These are phyloP conservation scores for Tillus elongatus DNA, from an alignment of 2,888 invertebrate species.

Conservation along the genomic window DNA sequence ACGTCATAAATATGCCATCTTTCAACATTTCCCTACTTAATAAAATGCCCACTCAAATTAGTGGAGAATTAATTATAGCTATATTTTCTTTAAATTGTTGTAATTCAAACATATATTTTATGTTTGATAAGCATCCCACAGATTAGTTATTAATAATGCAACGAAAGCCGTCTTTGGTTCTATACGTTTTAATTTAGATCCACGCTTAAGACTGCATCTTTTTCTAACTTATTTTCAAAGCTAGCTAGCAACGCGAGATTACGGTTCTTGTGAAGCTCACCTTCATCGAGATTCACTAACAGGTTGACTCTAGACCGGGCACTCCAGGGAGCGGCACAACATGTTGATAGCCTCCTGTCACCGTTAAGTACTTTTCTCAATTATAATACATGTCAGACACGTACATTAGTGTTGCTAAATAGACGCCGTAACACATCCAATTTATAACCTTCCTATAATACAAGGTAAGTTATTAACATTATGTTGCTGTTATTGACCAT, in stretches of 20 bases:
- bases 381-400: slow-evolving; percentile 39
- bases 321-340: slow-evolving; percentile 31
- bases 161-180: slow-evolving; percentile 24
- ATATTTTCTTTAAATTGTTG: slow-evolving; percentile 6
- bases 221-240: too few relatives aligned
- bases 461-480: slow-evolving; percentile 37
- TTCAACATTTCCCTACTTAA: too few relatives aligned
- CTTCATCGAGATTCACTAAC: too few relatives aligned
- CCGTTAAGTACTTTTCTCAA: slow-evolving; percentile 39
- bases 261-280: too few relatives aligned
- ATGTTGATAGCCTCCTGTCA: slow-evolving; percentile 39
- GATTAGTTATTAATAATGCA: slow-evolving; percentile 33
- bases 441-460: slow-evolving; percentile 33
- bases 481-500: slow-evolving; percentile 37
- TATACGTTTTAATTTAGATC: too few relatives aligned
- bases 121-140: slow-evolving; percentile 32
- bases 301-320: slow-evolving; percentile 26
- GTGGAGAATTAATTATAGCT: too few relatives aligned
- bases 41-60: too few relatives aligned
- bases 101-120: slow-evolving; percentile 26
- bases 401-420: slow-evolving; percentile 40
- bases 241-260: too few relatives aligned
- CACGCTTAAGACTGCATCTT: too few relatives aligned
- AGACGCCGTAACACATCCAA: slow-evolving; percentile 36
- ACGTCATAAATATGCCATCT: too few relatives aligned